A percentile compares a stretch with the other conserved stretches of the same genome.
These are phyloP conservation scores for Apodemus agrarius DNA, from an alignment of 2,797 vertebrate genomes.

Conservation along the genomic window DNA sequence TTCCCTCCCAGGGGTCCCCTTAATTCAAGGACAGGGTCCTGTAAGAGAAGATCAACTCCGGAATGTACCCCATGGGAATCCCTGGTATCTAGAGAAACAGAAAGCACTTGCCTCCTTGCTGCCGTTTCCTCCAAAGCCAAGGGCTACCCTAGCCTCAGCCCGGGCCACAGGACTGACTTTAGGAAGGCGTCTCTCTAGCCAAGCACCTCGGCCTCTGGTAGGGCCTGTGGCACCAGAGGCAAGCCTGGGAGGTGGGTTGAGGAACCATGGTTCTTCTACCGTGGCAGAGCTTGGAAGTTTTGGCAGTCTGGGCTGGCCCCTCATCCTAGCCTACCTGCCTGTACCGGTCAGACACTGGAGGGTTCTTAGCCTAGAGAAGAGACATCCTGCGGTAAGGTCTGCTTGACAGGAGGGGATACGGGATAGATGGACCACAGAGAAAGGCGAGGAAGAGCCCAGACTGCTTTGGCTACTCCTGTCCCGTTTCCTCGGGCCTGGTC, in stretches of 20 bases:
- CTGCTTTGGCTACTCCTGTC: neutral
- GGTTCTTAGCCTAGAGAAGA: neutral
- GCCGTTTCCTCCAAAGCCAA: neutral
- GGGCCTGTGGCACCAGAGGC: neutral
- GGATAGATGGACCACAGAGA: neutral
- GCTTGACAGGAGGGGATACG: neutral
- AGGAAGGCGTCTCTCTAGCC: neutral
- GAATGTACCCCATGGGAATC: neutral
- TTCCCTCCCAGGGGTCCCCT: neutral
- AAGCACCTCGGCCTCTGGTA: neutral
- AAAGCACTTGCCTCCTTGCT: no score
- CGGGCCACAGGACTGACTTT: neutral
- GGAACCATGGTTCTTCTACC: neutral
- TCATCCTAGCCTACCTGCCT: neutral
- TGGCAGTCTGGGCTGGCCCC: neutral
- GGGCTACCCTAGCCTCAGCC: neutral
- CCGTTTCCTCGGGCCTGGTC: neutral
- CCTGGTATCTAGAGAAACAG: neutral
- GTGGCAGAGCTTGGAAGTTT: neutral
- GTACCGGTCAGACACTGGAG: no score
- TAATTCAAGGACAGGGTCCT: neutral
- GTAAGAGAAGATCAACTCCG: neutral
- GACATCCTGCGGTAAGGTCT: neutral
- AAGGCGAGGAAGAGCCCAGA: neutral
- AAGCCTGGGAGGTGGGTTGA: neutral